A percentile compares a stretch with the other conserved stretches of the same genome.
Conservation (phyloP, 2,113 vertebrate species). For the Mesitornis unicolor region DNA sequence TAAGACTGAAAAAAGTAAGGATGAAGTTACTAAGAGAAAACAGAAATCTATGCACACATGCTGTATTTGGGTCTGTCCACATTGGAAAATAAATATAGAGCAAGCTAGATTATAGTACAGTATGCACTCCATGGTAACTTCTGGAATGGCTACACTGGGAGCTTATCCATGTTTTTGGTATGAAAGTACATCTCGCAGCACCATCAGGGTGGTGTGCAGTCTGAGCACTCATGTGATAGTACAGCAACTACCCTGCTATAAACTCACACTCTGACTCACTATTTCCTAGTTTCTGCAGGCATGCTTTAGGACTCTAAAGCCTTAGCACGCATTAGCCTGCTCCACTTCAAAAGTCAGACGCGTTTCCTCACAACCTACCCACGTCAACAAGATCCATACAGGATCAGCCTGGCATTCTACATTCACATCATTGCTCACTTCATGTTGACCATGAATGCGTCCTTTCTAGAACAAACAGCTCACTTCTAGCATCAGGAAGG, state of each 20-base stretch:
- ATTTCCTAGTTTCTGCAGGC: not conserved
- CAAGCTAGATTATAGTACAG: not conserved
- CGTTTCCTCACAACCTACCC: not conserved
- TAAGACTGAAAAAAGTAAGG: not conserved
- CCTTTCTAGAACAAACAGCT: not conserved
- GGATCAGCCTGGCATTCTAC: not conserved
- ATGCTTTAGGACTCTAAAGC: not conserved
- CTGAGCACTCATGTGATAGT: not conserved
- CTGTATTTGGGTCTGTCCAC: not conserved
- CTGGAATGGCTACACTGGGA: not conserved
- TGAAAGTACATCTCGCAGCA: not conserved
- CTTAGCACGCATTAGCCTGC: not conserved
- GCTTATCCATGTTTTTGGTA: not conserved
- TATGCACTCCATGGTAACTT: not conserved
- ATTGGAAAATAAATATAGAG: not conserved
- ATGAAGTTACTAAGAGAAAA: not conserved
- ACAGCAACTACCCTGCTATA: not conserved
- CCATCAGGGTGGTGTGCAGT: accelerated
- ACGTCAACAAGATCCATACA: not conserved
- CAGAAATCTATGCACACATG: not conserved
- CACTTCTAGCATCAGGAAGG: not conserved
- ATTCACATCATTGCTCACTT: not conserved
- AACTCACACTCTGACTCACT: not conserved
- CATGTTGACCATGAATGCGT: not conserved
- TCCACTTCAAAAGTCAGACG: not conserved